Percentiles rank a stretch among this genome's conserved stretches.
phyloP scores from a whole-genome alignment of 2,113 vertebrate genomes.

The Pelodiscus sinensis region DNA sequence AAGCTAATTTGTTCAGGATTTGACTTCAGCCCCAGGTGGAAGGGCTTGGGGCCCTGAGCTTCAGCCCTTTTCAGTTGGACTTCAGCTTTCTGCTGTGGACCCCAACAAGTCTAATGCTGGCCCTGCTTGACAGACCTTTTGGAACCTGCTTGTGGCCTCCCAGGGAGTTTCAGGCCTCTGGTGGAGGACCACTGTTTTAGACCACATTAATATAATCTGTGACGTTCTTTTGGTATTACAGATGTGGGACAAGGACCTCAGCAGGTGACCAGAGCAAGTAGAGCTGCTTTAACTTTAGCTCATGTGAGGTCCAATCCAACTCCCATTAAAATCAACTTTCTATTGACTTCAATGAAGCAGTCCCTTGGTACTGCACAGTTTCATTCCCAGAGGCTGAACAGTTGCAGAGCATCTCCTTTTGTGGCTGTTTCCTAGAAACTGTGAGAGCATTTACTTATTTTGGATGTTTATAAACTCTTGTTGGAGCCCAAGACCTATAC shows the following conservation, averaged over 20 bases:
- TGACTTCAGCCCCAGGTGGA: too few relatives aligned
- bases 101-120: too few relatives aligned
- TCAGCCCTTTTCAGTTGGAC: too few relatives aligned
- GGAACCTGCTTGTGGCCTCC: too few relatives aligned
- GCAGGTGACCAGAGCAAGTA: not conserved
- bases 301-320: not conserved
- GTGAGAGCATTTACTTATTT: constrained; percentile 67
- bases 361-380: not conserved
- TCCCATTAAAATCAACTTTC: not conserved
- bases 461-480: constrained; percentile 58
- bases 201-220: not conserved
- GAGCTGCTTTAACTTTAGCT: not conserved
- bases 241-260: not conserved
- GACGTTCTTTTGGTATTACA: not conserved
- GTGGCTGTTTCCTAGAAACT: not conserved
- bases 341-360: not conserved
- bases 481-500: constrained; percentile 51
- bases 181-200: not conserved
- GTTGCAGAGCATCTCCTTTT: not conserved
- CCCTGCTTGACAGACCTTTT: too few relatives aligned
- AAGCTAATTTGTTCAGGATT: too few relatives aligned
- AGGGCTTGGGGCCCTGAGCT: too few relatives aligned
- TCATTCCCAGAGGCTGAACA: not conserved
- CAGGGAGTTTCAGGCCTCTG: too few relatives aligned
- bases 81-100: too few relatives aligned